Evolutionary conservation across 1,140 invertebrate species (phyloP).

Genomic region (Saccostrea echinata): DNA sequence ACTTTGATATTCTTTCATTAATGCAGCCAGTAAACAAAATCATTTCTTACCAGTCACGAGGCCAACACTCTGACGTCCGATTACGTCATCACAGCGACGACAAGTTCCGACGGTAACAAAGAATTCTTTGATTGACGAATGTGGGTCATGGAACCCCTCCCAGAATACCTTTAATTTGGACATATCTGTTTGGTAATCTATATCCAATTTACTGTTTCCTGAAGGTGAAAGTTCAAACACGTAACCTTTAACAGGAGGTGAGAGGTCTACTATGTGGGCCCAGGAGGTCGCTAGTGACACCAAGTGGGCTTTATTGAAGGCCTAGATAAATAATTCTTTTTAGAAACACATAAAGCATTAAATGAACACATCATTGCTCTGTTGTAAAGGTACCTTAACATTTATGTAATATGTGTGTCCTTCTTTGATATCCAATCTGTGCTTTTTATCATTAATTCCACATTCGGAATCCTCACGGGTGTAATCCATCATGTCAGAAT

Average conservation of each 20-base stretch:
- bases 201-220: neutral
- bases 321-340: conserved; percentile 1
- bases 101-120: conserved; percentile 61
- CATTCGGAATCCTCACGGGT: conserved; percentile 44
- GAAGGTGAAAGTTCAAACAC: conserved; percentile 58
- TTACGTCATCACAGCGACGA: conserved; percentile 58
- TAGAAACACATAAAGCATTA: neutral
- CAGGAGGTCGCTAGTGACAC: conserved; percentile 46
- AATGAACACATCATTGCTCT: neutral
- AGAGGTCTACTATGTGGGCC: conserved; percentile 49
- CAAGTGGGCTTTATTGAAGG: conserved; percentile 40
- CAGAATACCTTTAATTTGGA: conserved; percentile 49
- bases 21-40: neutral
- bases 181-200: conserved; percentile 51
- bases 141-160: conserved; percentile 61
- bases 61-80: conserved; percentile 51
- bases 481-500: conserved; percentile 59
- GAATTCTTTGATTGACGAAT: conserved; percentile 56
- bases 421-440: conserved; percentile 46
- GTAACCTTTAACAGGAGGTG: conserved; percentile 55
- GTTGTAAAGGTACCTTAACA: conserved; percentile 51
- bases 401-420: conserved; percentile 64
- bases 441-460: conserved; percentile 39
- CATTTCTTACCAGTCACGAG: conserved; percentile 19
- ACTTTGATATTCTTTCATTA: neutral